A percentile compares a stretch with the other conserved stretches of the same genome.
Evolutionary conservation across 2,888 invertebrate species (phyloP).

Genomic region (Ochropleura plecta): DNA sequence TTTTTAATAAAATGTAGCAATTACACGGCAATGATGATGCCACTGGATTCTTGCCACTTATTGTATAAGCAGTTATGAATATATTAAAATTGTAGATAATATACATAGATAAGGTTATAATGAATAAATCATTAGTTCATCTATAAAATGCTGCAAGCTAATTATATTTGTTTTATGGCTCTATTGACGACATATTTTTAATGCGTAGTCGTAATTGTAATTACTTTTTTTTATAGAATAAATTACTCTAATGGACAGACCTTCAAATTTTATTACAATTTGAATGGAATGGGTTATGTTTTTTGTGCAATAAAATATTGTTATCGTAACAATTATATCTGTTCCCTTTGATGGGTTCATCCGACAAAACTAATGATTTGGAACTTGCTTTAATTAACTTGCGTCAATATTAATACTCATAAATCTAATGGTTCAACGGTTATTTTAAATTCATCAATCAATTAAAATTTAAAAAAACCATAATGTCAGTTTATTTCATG

Average conservation of each 20-base stretch:
- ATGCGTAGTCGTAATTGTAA: slow-evolving; percentile 26
- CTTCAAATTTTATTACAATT: slow-evolving; percentile 41
- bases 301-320: slow-evolving; percentile 49
- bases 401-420: neutral
- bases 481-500: slow-evolving; percentile 7
- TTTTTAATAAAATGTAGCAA: slow-evolving; percentile 36
- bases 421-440: slow-evolving; percentile 2
- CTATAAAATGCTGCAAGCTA: slow-evolving; percentile 16
- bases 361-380: slow-evolving; percentile 53
- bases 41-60: slow-evolving; percentile 59
- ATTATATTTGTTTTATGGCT: slow-evolving; percentile 12
- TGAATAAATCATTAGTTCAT: slow-evolving; percentile 51
- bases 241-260: slow-evolving; percentile 31
- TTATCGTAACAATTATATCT: slow-evolving; percentile 54
- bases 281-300: slow-evolving; percentile 32
- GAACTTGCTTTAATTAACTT: slow-evolving; percentile 29
- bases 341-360: slow-evolving; percentile 38
- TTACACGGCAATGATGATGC: slow-evolving; percentile 50
- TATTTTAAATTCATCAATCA: slow-evolving; percentile 7
- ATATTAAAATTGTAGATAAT: slow-evolving; percentile 45
- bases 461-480: slow-evolving; percentile 17
- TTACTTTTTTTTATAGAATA: slow-evolving; percentile 22
- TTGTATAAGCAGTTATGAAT: slow-evolving; percentile 51
- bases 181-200: slow-evolving; percentile 39
- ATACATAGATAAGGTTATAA: slow-evolving; percentile 46